Evolutionary conservation across 2,797 vertebrate species (phyloP), one percentile per base, ranked within the genome.

Genomic region (Lutjanus campechanus): DNA sequence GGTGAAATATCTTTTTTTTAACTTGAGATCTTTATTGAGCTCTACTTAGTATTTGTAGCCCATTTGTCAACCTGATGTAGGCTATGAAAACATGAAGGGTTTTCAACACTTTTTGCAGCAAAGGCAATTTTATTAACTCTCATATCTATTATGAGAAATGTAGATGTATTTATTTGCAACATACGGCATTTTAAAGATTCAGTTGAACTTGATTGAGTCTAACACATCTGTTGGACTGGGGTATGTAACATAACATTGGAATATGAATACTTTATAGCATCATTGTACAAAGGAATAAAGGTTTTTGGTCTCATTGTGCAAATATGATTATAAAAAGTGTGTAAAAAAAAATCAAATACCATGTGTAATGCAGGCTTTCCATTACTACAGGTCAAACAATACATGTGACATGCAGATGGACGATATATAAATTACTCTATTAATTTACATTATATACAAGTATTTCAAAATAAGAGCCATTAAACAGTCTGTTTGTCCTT

Each of bases 371-470:
- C 46, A 44, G 41, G 17, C 8, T 69, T 69, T 47, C 40, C 44
- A n/a, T 36, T 59, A 40, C 8, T 19, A 15, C 19, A 50, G 50
- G 55, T 54, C 19, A 72, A 73, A 68, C 41, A 49, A 78, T 66
- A 70, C 16, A 73, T 59, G 49, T 22, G 22, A 60, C 11, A 22
- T 68, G 22, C n/a, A 61, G 41, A 56, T 22, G 11, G 36, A 63
- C 16, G 0, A 25, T 36, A 67, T 4, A 88, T 86, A 83, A 68
- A 53, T 82, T 68, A 80, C 1, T 68, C 5, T 61, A 11, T 74
- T 53, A n/a, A 65, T 78, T 69, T 81, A 79, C 77, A 87, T 62
- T 59, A 54, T 77, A 51, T 79, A 79, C 62, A 82, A 13, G 1
- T 47, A 13, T 62, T 71, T 55, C 5, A 63, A 56, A 69, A 41